Percentiles rank a stretch among this genome's conserved stretches.
These are phyloP conservation scores for Toxostoma redivivum DNA, from an alignment of 2,113 vertebrate genomes.

Conservation along the genomic window DNA sequence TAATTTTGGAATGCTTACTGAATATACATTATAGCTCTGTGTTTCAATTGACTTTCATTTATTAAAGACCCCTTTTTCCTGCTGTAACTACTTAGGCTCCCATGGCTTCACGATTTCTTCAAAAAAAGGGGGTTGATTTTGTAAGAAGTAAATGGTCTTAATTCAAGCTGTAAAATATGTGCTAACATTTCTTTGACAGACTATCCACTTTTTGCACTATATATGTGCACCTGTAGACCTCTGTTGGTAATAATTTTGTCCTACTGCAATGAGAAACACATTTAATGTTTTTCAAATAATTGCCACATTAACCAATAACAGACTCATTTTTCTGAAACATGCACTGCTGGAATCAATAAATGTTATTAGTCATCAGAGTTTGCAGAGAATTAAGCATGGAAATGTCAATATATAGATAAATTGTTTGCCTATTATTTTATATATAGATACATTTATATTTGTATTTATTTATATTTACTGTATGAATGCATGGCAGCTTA, in stretches of 20 bases:
- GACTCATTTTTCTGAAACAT: not conserved
- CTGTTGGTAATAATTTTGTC: not conserved
- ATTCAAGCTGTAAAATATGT: not conserved
- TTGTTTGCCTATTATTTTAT: not conserved
- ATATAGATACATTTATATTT: not conserved
- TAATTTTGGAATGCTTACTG: constrained; percentile 39
- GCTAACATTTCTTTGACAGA: not conserved
- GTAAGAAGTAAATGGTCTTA: not conserved
- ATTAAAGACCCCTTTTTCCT: not conserved
- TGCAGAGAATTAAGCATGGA: not conserved
- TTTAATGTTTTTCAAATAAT: not conserved
- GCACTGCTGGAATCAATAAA: not conserved
- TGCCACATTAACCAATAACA: not conserved
- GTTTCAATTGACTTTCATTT: not conserved
- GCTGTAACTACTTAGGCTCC: not conserved
- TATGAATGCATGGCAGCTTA: not conserved
- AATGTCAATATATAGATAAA: not conserved
- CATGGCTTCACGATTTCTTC: not conserved
- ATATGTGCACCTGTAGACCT: not conserved
- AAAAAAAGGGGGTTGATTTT: not conserved
- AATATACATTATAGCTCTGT: constrained; percentile 4
- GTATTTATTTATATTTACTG: not conserved
- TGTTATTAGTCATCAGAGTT: not conserved
- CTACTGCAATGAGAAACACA: not conserved
- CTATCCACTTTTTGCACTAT: not conserved